Evolutionary conservation across 2,797 vertebrate species (phyloP), one percentile per base, ranked within the genome.

Genomic region (Passerculus sandwichensis): DNA sequence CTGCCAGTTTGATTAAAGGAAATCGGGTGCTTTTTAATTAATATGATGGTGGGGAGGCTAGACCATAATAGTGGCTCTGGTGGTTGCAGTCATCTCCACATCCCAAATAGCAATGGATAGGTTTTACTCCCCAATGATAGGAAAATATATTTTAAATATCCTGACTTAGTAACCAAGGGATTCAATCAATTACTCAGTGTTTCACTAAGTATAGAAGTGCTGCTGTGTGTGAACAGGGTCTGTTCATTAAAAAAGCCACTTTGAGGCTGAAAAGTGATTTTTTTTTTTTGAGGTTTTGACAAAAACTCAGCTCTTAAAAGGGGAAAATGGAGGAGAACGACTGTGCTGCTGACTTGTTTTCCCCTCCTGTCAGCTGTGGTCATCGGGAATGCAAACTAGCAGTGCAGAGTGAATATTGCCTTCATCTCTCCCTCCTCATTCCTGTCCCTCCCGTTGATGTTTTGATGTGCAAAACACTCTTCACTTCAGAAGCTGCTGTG

Each of bases 11-110:
- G 18, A 74, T 78, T 70, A 91, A 78, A 62, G 85, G 76, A 88
- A 64, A 78, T 88, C 22, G 84, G 36, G 36, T 69, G 59, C 21
- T 78, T 83, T 89, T 85, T 92, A 96, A 83, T 95, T 91, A 92
- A 54, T 18, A 0, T 3, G 44, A 5, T 83, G 47, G 42, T 65
- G 36, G 27, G 53, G 42, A 77, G 70, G 36, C 44, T 42, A 20
- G 6, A 76, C 70, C 59, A 29, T 48, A 84, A 7, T 19, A 4
- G 40, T 59, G 53, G 32, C 64, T 92, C 36, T 11, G 8, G 45
- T 59, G 51, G 44, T 62, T 88, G 40, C 34, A 61, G 60, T 30
- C 38, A 40, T 85, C 53, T 88, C 44, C 34, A 1, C 26, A 16
- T 83, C 66, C 36, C 56, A 78, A 65, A 57, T 54, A 84, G 54